Conservation (phyloP, 2,888 invertebrate species). For the Campopleginae sp. region DNA sequence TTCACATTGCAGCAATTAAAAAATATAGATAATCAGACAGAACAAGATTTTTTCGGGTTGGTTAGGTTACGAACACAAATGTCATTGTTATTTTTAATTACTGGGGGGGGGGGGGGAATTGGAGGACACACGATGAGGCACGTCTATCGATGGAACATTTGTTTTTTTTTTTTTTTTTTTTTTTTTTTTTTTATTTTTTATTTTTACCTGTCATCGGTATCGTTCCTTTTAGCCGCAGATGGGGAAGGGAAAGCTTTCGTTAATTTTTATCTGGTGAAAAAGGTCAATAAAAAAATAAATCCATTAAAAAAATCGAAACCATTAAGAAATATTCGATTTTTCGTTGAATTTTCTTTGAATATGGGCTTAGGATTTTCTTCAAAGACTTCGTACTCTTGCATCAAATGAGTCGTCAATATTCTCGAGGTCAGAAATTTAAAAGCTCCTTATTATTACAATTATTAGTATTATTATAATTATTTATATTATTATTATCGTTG, state of each 20-base stretch:
- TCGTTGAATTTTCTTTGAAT: background rate
- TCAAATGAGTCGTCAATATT: background rate
- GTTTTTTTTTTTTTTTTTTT: conserved; percentile 43
- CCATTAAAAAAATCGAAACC: background rate
- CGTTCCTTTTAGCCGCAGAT: conserved; percentile 79
- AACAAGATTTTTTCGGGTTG: background rate
- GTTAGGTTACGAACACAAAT: conserved; percentile 2
- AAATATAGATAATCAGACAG: background rate
- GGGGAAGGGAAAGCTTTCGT: conserved; percentile 77
- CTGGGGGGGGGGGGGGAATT: conserved; percentile 9
- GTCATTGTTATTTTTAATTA: conserved; percentile 1
- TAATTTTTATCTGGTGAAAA: conserved; percentile 69
- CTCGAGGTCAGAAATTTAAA: background rate
- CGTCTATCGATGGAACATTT: conserved; percentile 28
- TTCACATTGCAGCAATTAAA: background rate
- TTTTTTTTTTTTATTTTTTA: conserved; percentile 60
- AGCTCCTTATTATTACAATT: background rate
- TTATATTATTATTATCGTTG: background rate
- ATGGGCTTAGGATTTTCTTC: background rate
- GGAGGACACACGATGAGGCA: conserved; percentile 51
- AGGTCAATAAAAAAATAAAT: conserved; percentile 2
- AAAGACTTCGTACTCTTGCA: background rate
- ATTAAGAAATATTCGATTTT: conserved; percentile 2
- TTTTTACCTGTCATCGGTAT: conserved; percentile 79
- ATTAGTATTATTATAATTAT: too few relatives aligned